Percentiles rank a stretch among this genome's conserved stretches.
Evolutionary conservation across 2,113 vertebrate genomes (phyloP).

Genomic region (Stigmatopora argus): DNA sequence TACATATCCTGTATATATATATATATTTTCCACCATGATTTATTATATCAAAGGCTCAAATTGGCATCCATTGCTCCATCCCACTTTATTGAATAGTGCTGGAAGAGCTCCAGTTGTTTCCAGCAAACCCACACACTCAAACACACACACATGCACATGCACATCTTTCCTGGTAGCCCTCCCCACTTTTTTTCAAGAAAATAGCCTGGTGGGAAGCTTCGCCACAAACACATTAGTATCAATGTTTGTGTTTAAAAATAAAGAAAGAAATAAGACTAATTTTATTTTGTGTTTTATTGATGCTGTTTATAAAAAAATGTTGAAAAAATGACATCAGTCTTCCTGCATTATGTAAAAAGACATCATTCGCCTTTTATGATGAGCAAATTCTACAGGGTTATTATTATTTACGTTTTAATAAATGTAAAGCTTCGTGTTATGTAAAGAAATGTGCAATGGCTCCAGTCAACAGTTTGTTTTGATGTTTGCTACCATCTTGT

Average conservation of each 20-base stretch:
- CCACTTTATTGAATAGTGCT: slow-evolving; percentile 58
- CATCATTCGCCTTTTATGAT: background rate
- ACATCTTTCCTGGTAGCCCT: slow-evolving; percentile 33
- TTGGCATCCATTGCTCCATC: slow-evolving; percentile 43
- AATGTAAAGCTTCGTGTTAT: background rate
- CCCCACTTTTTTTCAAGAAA: slow-evolving; percentile 40
- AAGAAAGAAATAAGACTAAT: background rate
- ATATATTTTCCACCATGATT: background rate
- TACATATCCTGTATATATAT: background rate
- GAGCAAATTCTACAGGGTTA: background rate
- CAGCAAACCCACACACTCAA: slow-evolving; percentile 56
- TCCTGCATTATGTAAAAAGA: background rate
- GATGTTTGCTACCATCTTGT: slow-evolving; percentile 4
- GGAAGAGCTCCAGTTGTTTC: slow-evolving; percentile 68
- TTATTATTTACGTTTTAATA: background rate
- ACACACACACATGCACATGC: background rate
- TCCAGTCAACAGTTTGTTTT: background rate
- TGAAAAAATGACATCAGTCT: background rate
- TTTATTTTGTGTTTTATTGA: background rate
- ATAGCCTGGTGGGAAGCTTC: slow-evolving; percentile 35
- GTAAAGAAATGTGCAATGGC: background rate
- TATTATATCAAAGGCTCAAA: slow-evolving; percentile 27
- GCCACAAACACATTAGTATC: slow-evolving; percentile 2
- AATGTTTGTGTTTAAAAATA: background rate
- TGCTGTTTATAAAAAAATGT: background rate